Conservation (phyloP, 2,888 invertebrate genomes). For the Pemphredon lugubris region DNA sequence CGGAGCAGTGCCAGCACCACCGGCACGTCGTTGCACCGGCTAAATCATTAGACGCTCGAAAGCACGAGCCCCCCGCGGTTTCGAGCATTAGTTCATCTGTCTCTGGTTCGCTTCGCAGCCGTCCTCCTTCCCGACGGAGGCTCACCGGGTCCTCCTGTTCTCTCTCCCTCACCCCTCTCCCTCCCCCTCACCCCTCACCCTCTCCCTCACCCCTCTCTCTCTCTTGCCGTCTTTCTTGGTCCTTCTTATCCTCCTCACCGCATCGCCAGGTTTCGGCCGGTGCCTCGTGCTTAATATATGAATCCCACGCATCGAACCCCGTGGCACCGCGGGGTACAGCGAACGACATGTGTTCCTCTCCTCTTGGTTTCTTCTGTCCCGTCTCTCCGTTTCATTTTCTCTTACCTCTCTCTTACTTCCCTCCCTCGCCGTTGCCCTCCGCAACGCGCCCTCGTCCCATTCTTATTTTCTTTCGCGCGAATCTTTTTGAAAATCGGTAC, state of each 20-base stretch:
- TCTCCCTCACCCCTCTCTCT: slow-evolving; percentile 24
- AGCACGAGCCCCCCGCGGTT: slow-evolving; percentile 76
- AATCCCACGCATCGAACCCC: slow-evolving; percentile 79
- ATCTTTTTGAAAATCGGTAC: slow-evolving; percentile 6
- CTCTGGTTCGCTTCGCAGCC: slow-evolving; percentile 74
- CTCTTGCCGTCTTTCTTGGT: slow-evolving; percentile 3
- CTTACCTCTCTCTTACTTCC: slow-evolving; percentile 36
- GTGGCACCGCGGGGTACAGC: slow-evolving; percentile 78
- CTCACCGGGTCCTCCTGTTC: slow-evolving; percentile 65
- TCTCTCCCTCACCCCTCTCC: not conserved
- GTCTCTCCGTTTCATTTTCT: slow-evolving; percentile 54
- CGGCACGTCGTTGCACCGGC: slow-evolving; percentile 66
- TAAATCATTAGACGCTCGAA: slow-evolving; percentile 78
- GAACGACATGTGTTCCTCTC: slow-evolving; percentile 80
- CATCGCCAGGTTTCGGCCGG: slow-evolving; percentile 67
- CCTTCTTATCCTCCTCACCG: slow-evolving; percentile 48
- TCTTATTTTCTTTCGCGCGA: not conserved
- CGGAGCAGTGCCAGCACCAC: slow-evolving; percentile 56
- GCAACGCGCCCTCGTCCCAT: too few species aligned
- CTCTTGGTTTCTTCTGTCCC: slow-evolving; percentile 59
- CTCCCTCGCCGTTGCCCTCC: slow-evolving; percentile 7
- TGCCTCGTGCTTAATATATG: slow-evolving; percentile 76
- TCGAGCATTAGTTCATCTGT: slow-evolving; percentile 79
- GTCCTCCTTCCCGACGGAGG: slow-evolving; percentile 64
- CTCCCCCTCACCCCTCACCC: not conserved